Evolutionary conservation across 2,797 vertebrate species (phyloP), one percentile per base, ranked within the genome.

Genomic region (Anguilla obscura): DNA sequence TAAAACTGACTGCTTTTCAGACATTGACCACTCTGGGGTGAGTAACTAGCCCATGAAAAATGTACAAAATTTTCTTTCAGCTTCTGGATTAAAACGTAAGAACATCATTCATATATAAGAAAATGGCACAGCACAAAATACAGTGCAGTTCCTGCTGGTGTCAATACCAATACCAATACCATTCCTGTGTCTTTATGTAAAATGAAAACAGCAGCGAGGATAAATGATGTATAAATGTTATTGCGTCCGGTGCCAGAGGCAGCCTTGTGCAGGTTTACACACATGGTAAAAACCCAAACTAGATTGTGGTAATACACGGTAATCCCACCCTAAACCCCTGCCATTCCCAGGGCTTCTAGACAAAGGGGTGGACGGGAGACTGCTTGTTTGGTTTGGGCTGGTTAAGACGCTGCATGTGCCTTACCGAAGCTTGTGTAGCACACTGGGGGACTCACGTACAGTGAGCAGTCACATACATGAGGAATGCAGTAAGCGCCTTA

Each of bases 321-420:
- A 48, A 84, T 85, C 60, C 86, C 60, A 79, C 88, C 60, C 48
- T 45, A 87, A 12, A 3, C 48, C 10, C 16, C 40, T 40, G 63
- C 88, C 45, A 66, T 50, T 45, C 74, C 24, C 83, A 74, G 69
- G 74, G n/a, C 71, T 36, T 84, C 74, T 40, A 89, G 85, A 91
- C 88, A 89, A 52, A 85, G 50, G 56, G 56, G 56, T 16, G 87
- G 82, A 87, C 85, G 24, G 27, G 87, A 89, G 89, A 91, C 91
- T 91, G 91, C 91, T 89, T 90, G 90, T 92, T 92, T 92, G 91
- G 89, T 89, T 52, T 58, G 45, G 63, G 3, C 58, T 14, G 36
- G 30, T 40, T 52, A 83, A 91, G 90, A 91, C 93, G 92, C 93
- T 90, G 90, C 90, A 93, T 91, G 92, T 93, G 92, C 93, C 92